Evolutionary conservation across 2,797 vertebrate genomes (phyloP).

Genomic region (Acanthis flammea): DNA sequence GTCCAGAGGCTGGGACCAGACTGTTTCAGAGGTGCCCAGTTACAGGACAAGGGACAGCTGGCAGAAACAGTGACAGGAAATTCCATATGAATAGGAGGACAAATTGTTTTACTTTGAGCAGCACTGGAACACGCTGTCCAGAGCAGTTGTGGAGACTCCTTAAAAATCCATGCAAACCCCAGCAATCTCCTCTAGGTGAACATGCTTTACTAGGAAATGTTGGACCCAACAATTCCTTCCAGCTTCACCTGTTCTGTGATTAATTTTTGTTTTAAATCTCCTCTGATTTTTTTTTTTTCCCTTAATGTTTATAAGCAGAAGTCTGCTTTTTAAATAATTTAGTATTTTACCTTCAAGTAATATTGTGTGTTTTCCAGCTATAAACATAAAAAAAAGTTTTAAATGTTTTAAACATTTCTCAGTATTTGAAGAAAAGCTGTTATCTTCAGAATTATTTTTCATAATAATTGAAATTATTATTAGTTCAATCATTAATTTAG

Average conservation of each 20-base stretch:
- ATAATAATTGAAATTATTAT: not conserved
- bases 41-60: not conserved
- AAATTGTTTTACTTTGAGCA: not conserved
- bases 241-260: not conserved
- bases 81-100: not conserved
- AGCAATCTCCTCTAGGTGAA: not conserved
- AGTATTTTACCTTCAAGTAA: not conserved
- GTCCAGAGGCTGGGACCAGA: not conserved
- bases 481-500: not conserved
- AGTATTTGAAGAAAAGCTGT: not conserved
- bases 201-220: rapidly evolving
- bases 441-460: not conserved
- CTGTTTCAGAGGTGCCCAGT: not conserved
- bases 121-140: not conserved
- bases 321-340: not conserved
- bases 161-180: not conserved
- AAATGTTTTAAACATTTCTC: not conserved
- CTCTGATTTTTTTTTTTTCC: not conserved
- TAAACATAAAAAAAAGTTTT: not conserved
- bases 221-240: not conserved
- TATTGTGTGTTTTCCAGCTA: not conserved
- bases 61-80: not conserved
- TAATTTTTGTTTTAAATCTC: not conserved
- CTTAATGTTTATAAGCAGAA: not conserved
- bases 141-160: not conserved